Base-by-base conservation (phyloP, 2,888 invertebrate species). In the Parnassius orleans region DNA sequence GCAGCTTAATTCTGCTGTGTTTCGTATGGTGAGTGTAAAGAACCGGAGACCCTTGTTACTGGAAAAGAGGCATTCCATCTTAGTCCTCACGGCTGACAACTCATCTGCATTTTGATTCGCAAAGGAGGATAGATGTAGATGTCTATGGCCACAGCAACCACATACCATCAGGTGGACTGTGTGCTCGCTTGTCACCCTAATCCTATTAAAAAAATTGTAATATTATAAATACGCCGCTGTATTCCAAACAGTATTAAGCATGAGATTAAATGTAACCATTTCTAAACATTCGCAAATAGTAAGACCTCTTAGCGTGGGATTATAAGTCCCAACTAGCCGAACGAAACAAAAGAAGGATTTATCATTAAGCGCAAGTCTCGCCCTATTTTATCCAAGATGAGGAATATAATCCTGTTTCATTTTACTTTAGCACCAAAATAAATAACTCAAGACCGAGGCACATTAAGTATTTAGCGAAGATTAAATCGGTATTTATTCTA, bases 241-340 rank as follows among this genome's bases (percentile, higher is more conserved):
- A 7, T 7, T 12, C 15, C 14, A n/a, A 48, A 48, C 46, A 46
- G 14, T 14, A 9, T 48, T 48, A 1, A 14, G 14, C 14, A 48
- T 14, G 48, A 48, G 48, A 48, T 48, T 48, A 15, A 46, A 46
- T 11, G 7, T 12, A 48, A 48, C 57, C 9, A 14, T 53, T 57
- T 57, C 43, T 48, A 47, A 50, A 43, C 53, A 47, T 43, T 47
- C 53, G 42, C 24, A 48, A 57, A 57, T 33, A 46, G 51, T 42
- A 57, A 62, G 42, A 57, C 48, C 12, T 62, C 53, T 62, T 62
- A 57, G 43, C 48, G 10, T 42, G 15, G 57, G 48, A 62, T 62
- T 62, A 62, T 10, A 53, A 7, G 14, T n/a, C 52, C 47, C 19
- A 12, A 3, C 19, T 10, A 11, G 15, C 12, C 10, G 11, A 9